Percentiles rank a stretch among this genome's conserved stretches.
Evolutionary conservation across 2,113 vertebrate genomes (phyloP).

Genomic region (Ornithorhynchus anatinus): DNA sequence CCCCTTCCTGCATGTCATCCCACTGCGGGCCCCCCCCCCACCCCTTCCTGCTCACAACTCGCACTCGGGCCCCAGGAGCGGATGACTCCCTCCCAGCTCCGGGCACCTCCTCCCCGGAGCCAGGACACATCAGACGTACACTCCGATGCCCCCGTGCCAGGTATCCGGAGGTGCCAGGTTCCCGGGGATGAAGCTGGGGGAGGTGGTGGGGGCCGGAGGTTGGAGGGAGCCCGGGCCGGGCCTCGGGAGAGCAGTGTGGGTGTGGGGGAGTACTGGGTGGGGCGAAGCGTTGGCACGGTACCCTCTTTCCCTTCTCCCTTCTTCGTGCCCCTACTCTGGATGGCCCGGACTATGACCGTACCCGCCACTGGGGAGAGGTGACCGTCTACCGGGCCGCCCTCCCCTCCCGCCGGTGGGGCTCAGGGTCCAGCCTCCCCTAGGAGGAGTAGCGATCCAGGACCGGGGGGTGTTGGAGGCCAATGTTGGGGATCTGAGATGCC

Average conservation of each 20-base stretch:
- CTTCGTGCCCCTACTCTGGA: too few species aligned
- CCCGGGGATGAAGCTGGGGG: background rate
- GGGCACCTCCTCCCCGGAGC: too few species aligned
- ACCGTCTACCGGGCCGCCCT: too few species aligned
- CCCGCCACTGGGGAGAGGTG: too few species aligned
- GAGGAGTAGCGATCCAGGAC: background rate
- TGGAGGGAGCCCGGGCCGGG: background rate
- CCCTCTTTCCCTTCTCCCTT: too few species aligned
- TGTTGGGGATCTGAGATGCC: background rate
- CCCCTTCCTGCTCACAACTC: background rate
- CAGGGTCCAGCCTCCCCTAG: background rate
- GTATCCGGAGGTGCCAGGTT: background rate
- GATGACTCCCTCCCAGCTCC: background rate
- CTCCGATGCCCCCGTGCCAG: too few species aligned
- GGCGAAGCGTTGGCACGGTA: too few species aligned
- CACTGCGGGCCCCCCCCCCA: background rate
- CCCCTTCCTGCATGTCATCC: conserved; percentile 29
- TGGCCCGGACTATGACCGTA: too few species aligned
- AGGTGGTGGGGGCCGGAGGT: background rate
- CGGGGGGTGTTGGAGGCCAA: background rate
- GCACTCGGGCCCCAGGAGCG: background rate
- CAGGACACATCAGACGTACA: too few species aligned
- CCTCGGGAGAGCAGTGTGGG: background rate
- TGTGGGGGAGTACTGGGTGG: too few species aligned
- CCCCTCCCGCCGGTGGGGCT: background rate